A percentile compares a stretch with the other conserved stretches of the same genome.
These are phyloP conservation scores for Pempheris klunzingeri DNA, from an alignment of 2,797 vertebrate genomes.

Conservation along the genomic window DNA sequence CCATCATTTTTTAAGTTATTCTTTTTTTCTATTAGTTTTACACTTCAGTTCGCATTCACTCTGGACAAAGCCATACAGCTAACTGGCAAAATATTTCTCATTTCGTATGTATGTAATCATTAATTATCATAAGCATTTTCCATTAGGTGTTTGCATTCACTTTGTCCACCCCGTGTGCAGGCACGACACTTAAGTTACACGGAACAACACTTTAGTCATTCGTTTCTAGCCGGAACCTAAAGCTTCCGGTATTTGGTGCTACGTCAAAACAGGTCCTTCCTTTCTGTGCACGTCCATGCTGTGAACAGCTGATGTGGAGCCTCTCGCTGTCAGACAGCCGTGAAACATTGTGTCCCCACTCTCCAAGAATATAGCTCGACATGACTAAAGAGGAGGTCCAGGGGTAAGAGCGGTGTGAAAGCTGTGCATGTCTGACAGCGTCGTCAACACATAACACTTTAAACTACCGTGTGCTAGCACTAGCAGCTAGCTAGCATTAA, in stretches of 20 bases:
- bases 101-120: no score
- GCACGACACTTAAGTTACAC: neutral
- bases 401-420: constrained; percentile 76
- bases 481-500: constrained; percentile 52
- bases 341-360: constrained; percentile 23
- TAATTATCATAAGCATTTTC: neutral
- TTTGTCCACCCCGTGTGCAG: neutral
- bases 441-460: neutral
- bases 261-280: constrained; percentile 67
- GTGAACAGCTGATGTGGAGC: constrained; percentile 73
- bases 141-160: constrained; percentile 1
- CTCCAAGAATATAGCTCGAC: constrained; percentile 41
- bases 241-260: constrained; percentile 53
- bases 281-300: constrained; percentile 67
- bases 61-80: neutral
- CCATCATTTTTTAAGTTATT: no score
- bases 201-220: constrained; percentile 49
- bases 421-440: neutral
- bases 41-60: neutral
- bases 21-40: neutral
- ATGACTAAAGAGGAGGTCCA: constrained; percentile 85
- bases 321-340: constrained; percentile 32
- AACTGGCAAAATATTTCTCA: no score
- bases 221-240: constrained; percentile 77
- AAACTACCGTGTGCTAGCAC: constrained; percentile 13